Base-by-base conservation (phyloP, 1,140 invertebrate genomes). In the Bombus confusus region DNA sequence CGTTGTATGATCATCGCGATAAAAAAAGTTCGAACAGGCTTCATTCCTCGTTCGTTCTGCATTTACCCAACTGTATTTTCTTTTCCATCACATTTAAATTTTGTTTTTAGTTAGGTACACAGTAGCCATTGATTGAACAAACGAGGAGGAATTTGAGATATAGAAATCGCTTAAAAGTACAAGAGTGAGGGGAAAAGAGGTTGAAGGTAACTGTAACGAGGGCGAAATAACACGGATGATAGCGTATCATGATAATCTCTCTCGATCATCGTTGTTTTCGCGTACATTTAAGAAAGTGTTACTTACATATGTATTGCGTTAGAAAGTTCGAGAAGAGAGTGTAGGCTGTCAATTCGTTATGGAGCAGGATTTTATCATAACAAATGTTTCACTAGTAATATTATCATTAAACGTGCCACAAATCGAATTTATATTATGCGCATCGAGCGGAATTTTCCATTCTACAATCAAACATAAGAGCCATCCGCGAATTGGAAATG, bases 201-300 rank as follows among this genome's bases (percentile, higher is more conserved):
- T 76, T n/a, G 25, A 28, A 76, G 73, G 73, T 75, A 75, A 52
- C 18, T 39, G n/a, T 57, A 59, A 3, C 47, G 34, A 59, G 74
- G 47, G 37, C 47, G 18, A 57, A 34, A 59, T 76, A 39, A 59
- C 13, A 37, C 6, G 6, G 37, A 28, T 31, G 47, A 76, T 76
- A 76, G 3, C 6, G 25, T 57, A 52, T 75, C 31, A 4, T 34
- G 43, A 52, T 37, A 39, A 76, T 57, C 43, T 5, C 3, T 31
- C 31, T 25, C 12, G 47, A 34, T 34, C 22, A 25, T 25, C 12
- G n/a, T 4, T 25, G 5, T n/a, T 25, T n/a, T 2, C 28, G 2
- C 22, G 1, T 28, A 15, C 41, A 28, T 2, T n/a, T n/a, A 6
- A 41, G 22, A 72, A n/a, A 71, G 25, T 41, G 69, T 12, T 41